Conservation (phyloP, 2,888 invertebrate species). For the Sarcophaga variegata region DNA sequence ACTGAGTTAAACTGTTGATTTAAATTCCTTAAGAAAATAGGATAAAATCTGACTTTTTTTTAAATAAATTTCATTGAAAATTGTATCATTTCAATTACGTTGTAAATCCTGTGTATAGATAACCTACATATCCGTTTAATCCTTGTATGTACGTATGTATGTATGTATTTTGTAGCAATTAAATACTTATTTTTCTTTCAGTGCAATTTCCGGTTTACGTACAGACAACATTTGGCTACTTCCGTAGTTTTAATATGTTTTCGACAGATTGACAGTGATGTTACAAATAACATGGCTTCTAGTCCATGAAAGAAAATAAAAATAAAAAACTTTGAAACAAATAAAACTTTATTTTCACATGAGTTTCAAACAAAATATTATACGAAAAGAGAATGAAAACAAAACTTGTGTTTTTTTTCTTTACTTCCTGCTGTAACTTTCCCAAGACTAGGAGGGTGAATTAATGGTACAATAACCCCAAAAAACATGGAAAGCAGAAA, state of each 20-base stretch:
- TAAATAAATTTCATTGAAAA: no score
- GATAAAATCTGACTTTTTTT: no score
- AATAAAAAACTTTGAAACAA: not conserved
- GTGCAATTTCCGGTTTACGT: conserved; percentile 25
- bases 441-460: conserved; percentile 18
- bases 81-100: no score
- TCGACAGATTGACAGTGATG: conserved; percentile 80
- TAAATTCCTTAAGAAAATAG: no score
- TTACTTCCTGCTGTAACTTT: not conserved
- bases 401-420: conserved; percentile 9
- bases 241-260: conserved; percentile 78
- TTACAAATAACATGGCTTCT: conserved; percentile 70
- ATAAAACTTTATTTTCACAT: conserved; percentile 71
- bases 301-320: conserved; percentile 38
- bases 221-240: conserved; percentile 76
- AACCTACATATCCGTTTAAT: not conserved
- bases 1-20: no score
- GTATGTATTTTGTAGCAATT: not conserved
- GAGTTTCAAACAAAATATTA: conserved; percentile 69
- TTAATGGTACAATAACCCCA: conserved; percentile 51
- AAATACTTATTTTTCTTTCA: conserved; percentile 14
- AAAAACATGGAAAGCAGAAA: not conserved
- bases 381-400: conserved; percentile 9
- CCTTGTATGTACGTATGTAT: not conserved
- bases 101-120: no score